These are phyloP conservation scores for Halcyon smyrnensis DNA, from an alignment of 2,797 vertebrate species.

Conservation along the genomic window DNA sequence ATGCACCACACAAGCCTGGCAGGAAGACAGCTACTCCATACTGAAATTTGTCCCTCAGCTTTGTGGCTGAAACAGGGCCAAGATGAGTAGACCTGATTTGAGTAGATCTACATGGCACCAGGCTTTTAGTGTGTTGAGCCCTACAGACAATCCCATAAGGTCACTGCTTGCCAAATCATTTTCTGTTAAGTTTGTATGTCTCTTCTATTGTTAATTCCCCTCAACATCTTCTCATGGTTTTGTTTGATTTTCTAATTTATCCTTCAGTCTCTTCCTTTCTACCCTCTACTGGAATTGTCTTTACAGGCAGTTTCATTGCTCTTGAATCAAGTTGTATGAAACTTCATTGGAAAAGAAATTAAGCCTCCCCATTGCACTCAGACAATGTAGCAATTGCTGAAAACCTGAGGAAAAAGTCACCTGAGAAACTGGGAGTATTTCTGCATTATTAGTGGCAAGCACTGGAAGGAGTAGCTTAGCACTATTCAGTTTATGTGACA, in stretches of 20 bases:
- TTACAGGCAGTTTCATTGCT: not conserved
- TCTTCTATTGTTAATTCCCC: not conserved
- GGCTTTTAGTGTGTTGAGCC: not conserved
- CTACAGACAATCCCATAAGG: not conserved
- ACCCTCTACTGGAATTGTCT: not conserved
- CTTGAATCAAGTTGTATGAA: not conserved
- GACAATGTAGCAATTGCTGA: not conserved
- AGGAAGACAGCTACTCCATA: not conserved
- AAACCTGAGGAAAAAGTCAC: not conserved
- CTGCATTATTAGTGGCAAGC: not conserved
- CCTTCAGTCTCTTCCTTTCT: not conserved
- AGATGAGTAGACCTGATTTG: not conserved
- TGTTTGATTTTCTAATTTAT: not conserved
- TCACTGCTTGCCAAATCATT: not conserved
- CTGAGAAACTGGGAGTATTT: not conserved
- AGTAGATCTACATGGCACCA: not conserved
- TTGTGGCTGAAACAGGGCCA: not conserved
- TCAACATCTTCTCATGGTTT: not conserved
- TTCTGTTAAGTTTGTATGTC: not conserved
- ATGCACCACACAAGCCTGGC: not conserved
- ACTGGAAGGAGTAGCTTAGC: not conserved
- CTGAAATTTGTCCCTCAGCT: not conserved
- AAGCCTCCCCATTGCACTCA: not conserved
- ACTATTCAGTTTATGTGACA: not conserved
- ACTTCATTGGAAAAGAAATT: not conserved